phyloP scores from a whole-genome alignment of 1,140 invertebrate genomes.

The Chelonus insularis region DNA sequence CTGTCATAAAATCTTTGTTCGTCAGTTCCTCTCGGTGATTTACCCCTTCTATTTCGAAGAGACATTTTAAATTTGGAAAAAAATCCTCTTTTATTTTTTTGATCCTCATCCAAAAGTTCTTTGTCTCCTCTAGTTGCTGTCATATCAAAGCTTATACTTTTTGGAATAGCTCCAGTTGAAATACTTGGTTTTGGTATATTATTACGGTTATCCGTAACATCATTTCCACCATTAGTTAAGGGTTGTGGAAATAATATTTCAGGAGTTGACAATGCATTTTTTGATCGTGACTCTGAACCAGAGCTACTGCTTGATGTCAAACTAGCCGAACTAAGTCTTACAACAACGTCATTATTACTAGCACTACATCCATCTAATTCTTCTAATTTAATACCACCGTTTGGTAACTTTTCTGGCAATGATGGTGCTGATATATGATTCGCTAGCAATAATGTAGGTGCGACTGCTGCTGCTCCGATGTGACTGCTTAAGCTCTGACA shows the following conservation, averaged over 20 bases:
- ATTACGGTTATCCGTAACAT: constrained; percentile 37
- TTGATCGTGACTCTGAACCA: constrained; percentile 45
- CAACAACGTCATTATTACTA: constrained; percentile 37
- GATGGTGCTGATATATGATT: constrained; percentile 45
- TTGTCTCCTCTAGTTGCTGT: constrained; percentile 81
- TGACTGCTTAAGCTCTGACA: constrained; percentile 35
- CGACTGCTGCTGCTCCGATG: constrained; percentile 34
- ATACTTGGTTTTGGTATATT: constrained; percentile 59
- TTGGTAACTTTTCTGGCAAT: constrained; percentile 42
- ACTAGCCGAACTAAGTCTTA: constrained; percentile 57
- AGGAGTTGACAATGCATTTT: constrained; percentile 35
- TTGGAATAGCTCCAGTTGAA: constrained; percentile 83
- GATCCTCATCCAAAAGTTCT: constrained; percentile 64
- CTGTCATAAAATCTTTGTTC: constrained; percentile 56
- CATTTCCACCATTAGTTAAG: constrained; percentile 29
- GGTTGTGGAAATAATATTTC: constrained; percentile 30
- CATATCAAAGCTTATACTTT: constrained; percentile 90
- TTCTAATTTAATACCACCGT: constrained; percentile 47
- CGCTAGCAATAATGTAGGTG: constrained; percentile 43
- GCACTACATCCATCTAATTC: constrained; percentile 35
- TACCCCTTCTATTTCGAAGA: constrained; percentile 68
- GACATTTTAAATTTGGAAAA: constrained; percentile 73
- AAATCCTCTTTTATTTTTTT: constrained; percentile 66
- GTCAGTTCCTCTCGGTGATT: constrained; percentile 58
- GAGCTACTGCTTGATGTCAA: constrained; percentile 61